Evolutionary conservation across 1,140 invertebrate genomes (phyloP).

Genomic region (Vanessa atalanta): DNA sequence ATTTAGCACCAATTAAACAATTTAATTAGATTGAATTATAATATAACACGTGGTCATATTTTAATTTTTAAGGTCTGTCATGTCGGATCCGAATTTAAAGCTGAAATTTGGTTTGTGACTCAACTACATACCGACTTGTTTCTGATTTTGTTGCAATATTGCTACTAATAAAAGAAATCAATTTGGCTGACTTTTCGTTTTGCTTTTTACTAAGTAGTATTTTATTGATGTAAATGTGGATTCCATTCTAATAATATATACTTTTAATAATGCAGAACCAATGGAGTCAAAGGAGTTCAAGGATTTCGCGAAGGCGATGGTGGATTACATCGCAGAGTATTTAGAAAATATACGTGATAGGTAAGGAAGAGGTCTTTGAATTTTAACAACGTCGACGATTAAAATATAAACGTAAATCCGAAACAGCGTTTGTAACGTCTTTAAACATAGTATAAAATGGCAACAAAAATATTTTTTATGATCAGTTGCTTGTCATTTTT

Average conservation of each 20-base stretch:
- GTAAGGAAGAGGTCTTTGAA: constrained; percentile 69
- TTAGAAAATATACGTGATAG: constrained; percentile 91
- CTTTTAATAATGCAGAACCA: constrained; percentile 59
- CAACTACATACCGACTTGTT: not conserved
- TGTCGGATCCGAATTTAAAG: constrained; percentile 53
- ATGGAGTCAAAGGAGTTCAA: constrained; percentile 91
- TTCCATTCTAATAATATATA: constrained; percentile 5
- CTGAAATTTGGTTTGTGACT: constrained; percentile 53
- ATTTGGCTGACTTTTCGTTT: constrained; percentile 7
- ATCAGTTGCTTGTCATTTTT: too few relatives aligned
- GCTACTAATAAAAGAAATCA: not conserved
- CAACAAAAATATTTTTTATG: too few relatives aligned
- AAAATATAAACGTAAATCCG: not conserved
- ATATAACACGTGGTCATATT: not conserved
- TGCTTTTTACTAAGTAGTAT: not conserved
- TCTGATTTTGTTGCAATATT: constrained; percentile 1
- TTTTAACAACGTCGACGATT: not conserved
- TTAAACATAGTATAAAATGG: too few relatives aligned
- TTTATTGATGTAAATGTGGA: not conserved
- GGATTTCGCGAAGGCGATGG: constrained; percentile 89
- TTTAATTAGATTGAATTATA: constrained; percentile 24
- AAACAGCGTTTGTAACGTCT: too few relatives aligned
- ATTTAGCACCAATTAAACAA: constrained; percentile 10
- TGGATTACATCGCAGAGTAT: constrained; percentile 91
- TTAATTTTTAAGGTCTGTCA: constrained; percentile 42